Evolutionary conservation across 1,140 invertebrate species (phyloP), one percentile per base, ranked within the genome.

Genomic region (Drosophila nasuta): DNA sequence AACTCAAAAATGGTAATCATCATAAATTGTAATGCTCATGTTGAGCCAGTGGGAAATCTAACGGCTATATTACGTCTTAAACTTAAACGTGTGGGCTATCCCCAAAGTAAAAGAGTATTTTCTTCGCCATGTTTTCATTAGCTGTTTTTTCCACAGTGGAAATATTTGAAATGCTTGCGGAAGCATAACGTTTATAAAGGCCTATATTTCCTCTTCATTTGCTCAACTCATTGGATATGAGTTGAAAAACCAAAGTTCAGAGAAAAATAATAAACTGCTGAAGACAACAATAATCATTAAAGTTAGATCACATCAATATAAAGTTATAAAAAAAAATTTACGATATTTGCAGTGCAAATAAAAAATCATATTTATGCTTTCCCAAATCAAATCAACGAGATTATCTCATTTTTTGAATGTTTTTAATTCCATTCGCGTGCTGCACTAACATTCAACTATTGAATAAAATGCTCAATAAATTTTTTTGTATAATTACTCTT

Each of bases 1-100:
- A 10, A 38, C 35, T 58, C 48, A 25, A 54, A 82, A 75, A 75
- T 73, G 49, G 77, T 88, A 88, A 88, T 89, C 85, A 88, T 89
- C 77, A 88, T 88, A 88, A 89, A 85, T 88, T 67, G 85, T 89
- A 85, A 85, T 89, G 83, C 73, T 67, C 82, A 59, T 8, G 41
- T 48, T 13, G 28, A 68, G 64, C 54, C 65, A 64, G 63, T 75
- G 80, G 75, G 79, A 78, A 75, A 82, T 77, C 54, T 60, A 72
- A 72, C 56, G 30, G 54, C 74, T 72, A 41, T 72, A 76, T 72
- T 76, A 72, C 52, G 20, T n/a, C 41, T 56, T 20, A 28, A 73
- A n/a, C 43, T 30, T 10, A 54, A 58, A 48, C 30, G 15, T 15
- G 5, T 15, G 5, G 56, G 51, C 70, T 67, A 74, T 52, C 13